Base-by-base conservation (phyloP, 2,797 vertebrate genomes). In the Heteromormyrus szaboi region DNA sequence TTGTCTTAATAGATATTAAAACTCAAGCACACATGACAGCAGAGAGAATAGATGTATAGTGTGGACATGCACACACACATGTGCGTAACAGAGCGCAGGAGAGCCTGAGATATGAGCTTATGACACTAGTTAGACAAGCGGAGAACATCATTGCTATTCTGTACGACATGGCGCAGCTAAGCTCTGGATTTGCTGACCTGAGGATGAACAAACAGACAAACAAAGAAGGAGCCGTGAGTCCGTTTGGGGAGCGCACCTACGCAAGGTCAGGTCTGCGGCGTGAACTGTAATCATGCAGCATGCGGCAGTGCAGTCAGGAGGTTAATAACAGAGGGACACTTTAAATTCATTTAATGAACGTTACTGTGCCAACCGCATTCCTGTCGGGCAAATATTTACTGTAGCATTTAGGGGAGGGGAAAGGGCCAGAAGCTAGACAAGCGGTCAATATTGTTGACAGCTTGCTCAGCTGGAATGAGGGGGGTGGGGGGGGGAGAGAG, bases 321-420 rank as follows among this genome's bases (percentile, higher is more conserved):
- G 85, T 89, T 90, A 89, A 89, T 90, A 88, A 90, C 88, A 81
- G 90, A 86, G 85, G 86, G 85, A 86, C 89, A 88, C 92, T 90
- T 90, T 89, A 91, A 89, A 90, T 91, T 92, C 72, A 90, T 91
- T 89, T 88, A 90, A 90, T 90, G 90, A 81, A 48, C 83, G 88
- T 89, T 89, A 88, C 90, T 90, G 89, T 89, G 59, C 72, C 83
- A 22, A 48, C 68, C 72, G 54, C 46, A 25, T 72, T 91, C 90
- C 88, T 85, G 2, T 72, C 85, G 90, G 90, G 90, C 85, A 90
- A 90, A 91, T 90, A 91, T 90, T 91, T 90, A 88, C 90, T 89
- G 84, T 86, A 59, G 81, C 54, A 51, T 56, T 46, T 17, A 56
- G 83, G 9, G 86, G 41, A 85, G 72, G 41, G 84, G 37, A 54